Percentiles rank a stretch among this genome's conserved stretches.
These are phyloP conservation scores for Epinephelus coioides DNA, from an alignment of 2,797 vertebrate species.

Conservation along the genomic window DNA sequence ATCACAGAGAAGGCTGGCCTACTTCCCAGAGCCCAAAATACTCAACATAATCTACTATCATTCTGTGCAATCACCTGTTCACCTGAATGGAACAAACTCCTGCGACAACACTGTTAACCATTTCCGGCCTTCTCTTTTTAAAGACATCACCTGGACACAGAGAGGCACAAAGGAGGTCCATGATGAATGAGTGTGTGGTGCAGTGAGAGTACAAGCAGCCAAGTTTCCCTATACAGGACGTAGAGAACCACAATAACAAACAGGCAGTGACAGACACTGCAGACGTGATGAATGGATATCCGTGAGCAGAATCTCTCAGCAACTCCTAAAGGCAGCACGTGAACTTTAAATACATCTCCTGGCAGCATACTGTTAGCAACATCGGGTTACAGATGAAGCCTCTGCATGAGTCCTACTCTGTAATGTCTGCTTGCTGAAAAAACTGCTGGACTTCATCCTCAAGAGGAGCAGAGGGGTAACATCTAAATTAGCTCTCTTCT, in stretches of 20 bases:
- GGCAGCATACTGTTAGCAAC: constrained; percentile 33
- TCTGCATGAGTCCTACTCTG: constrained; percentile 27
- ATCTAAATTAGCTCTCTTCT: constrained; percentile 37
- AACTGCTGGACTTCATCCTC: constrained; percentile 24
- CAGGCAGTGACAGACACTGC: constrained; percentile 57
- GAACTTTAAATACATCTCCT: constrained; percentile 60
- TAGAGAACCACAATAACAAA: constrained; percentile 68
- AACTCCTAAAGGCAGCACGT: constrained; percentile 34
- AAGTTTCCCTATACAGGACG: constrained; percentile 48
- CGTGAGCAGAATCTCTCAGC: constrained; percentile 37
- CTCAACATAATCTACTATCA: constrained; percentile 28
- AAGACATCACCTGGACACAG: constrained; percentile 37
- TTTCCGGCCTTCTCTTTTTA: constrained; percentile 11
- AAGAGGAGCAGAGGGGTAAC: constrained; percentile 25
- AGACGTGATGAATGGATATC: constrained; percentile 73
- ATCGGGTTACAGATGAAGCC: constrained; percentile 27
- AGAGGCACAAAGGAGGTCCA: constrained; percentile 40
- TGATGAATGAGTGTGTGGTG: constrained; percentile 71
- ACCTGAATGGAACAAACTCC: constrained; percentile 1
- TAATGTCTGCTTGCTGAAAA: constrained; percentile 16
- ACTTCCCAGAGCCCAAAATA: constrained; percentile 52
- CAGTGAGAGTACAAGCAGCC: constrained; percentile 38
- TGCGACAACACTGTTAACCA: constrained; percentile 29
- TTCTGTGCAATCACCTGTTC: constrained; percentile 35
- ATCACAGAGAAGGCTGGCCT: constrained; percentile 44